Conservation (phyloP, 2,888 invertebrate genomes). For the Crossocerus cetratus region DNA sequence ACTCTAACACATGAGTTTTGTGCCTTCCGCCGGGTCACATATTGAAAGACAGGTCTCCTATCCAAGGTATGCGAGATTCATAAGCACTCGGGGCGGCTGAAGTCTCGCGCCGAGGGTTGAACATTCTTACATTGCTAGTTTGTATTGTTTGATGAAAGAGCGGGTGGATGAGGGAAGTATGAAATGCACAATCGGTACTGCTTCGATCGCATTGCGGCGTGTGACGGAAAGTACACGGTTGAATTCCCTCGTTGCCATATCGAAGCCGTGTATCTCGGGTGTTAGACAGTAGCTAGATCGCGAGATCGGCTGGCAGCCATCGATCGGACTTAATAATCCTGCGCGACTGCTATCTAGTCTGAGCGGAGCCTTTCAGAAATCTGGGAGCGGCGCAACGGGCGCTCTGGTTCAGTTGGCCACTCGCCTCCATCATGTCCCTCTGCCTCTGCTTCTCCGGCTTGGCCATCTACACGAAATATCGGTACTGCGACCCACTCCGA, state of each 20-base stretch:
- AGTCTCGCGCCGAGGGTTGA: no score
- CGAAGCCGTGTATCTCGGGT: constrained; percentile 37
- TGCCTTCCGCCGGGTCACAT: no score
- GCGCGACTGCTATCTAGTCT: not conserved
- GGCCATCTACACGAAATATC: constrained; percentile 89
- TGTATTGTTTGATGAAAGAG: no score
- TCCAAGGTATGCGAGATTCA: no score
- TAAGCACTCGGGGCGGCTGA: no score
- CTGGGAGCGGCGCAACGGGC: constrained; percentile 84
- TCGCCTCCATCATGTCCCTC: constrained; percentile 84
- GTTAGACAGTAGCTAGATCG: constrained; percentile 39
- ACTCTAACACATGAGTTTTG: no score
- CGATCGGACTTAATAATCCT: constrained; percentile 16
- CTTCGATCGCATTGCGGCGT: not conserved
- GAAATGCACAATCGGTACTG: no score
- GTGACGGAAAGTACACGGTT: not conserved
- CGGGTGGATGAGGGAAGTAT: no score
- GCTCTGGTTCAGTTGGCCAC: constrained; percentile 89
- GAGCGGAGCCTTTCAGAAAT: constrained; percentile 75
- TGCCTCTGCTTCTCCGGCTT: constrained; percentile 86
- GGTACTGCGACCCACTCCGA: constrained; percentile 87
- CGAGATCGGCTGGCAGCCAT: constrained; percentile 18
- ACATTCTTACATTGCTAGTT: no score
- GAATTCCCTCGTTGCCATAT: constrained; percentile 34
- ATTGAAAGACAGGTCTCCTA: no score